Evolutionary conservation across 2,113 vertebrate genomes (phyloP), one percentile per base, ranked within the genome.

Genomic region (Corapipo altera): DNA sequence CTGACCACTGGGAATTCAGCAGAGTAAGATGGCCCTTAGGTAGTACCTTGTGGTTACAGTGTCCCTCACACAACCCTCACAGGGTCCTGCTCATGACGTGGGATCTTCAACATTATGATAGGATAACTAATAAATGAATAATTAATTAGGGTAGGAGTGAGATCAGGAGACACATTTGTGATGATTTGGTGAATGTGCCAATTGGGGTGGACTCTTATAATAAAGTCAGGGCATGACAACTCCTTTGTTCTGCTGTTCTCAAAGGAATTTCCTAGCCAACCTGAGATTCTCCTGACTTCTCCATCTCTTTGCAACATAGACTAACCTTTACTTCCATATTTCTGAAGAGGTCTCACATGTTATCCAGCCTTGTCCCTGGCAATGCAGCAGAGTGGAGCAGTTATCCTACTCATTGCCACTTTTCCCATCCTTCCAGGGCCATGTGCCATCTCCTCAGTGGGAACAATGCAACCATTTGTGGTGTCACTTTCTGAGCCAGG

Each of bases 201-300:
- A 1, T 6, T 58, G 22, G 1, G 8, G 8, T 49, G 4, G 28
- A 59, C 32, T 33, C 15, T 19, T 21, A 4, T 3, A 28, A n/a
- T 20, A 66, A 41, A 67, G 43, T 44, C 6, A 16, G 39, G 26
- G 8, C 15, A 13, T 23, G 33, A 52, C 30, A 85, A 39, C 8
- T 71, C n/a, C 13, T 70, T 70, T 32, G 22, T 43, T 85, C 18
- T 83, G 76, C 28, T 64, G 22, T 15, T 88, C 12, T 35, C 39
- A 64, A 33, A 85, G 27, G 70, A 74, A 46, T 88, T 85, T 82
- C 35, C 21, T 30, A 35, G n/a, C 23, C 71, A 74, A 55, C 5
- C 33, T 35, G 27, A 65, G 39, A 44, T 52, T 61, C 30, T 59
- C n/a, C 37, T 55, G 10, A 22, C 27, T 79, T 78, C 39, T 74